Evolutionary conservation across 2,797 vertebrate genomes (phyloP).

Genomic region (Graptemys geographica): DNA sequence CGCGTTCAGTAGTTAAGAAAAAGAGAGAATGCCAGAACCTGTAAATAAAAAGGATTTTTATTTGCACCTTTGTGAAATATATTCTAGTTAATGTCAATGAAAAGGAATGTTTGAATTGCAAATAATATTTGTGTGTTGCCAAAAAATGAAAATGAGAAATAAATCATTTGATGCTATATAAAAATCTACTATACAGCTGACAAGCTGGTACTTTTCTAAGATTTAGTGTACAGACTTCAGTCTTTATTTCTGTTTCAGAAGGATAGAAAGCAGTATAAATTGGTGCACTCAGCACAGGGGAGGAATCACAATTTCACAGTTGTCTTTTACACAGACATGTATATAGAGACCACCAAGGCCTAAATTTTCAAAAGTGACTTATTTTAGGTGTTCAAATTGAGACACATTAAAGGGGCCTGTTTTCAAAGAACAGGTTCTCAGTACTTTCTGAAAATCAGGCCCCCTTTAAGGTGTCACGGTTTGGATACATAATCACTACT

Average conservation of each 20-base stretch:
- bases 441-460: constrained; percentile 14
- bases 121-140: neutral
- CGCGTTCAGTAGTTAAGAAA: neutral
- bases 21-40: neutral
- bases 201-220: neutral
- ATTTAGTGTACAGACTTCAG: neutral
- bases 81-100: constrained; percentile 8
- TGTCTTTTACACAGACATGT: constrained; percentile 18
- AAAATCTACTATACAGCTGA: constrained; percentile 29
- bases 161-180: neutral
- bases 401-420: neutral
- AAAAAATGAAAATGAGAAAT: neutral
- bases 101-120: constrained; percentile 22
- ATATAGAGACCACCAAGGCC: neutral
- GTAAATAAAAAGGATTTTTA: neutral
- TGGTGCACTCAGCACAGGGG: neutral
- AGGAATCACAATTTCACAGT: neutral
- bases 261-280: neutral
- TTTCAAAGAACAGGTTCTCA: neutral
- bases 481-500: neutral
- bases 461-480: neutral
- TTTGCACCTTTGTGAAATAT: neutral
- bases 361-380: neutral
- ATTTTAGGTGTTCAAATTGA: neutral
- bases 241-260: constrained; percentile 17